Evolutionary conservation across 2,888 invertebrate species (phyloP).

Genomic region (Margaritifera margaritifera): DNA sequence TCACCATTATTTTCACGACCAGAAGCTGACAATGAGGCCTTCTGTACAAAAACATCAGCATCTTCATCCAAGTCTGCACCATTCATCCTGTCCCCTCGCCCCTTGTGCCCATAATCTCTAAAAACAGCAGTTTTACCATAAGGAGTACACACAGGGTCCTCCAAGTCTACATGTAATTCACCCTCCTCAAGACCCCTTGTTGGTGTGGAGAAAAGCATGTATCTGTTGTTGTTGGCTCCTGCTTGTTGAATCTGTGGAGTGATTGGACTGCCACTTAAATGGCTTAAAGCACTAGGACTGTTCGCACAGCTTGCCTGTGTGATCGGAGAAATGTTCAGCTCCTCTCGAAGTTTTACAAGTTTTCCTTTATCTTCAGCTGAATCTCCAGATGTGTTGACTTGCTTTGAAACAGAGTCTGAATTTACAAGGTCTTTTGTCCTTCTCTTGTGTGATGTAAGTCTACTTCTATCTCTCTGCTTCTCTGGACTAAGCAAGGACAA

Average conservation of each 20-base stretch:
- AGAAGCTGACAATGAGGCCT: too few relatives aligned
- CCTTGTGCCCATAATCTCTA: constrained; percentile 6
- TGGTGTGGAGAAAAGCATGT: constrained; percentile 46
- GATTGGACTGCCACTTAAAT: constrained; percentile 35
- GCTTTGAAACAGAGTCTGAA: too few relatives aligned
- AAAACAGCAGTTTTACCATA: constrained; percentile 34
- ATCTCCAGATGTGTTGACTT: too few relatives aligned
- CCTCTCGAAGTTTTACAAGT: constrained; percentile 9
- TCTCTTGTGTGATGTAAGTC: neutral
- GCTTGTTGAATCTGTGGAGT: constrained; percentile 21
- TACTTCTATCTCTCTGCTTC: constrained; percentile 21
- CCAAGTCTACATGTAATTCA: neutral
- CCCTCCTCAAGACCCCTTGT: constrained; percentile 24
- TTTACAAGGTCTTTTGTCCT: too few relatives aligned
- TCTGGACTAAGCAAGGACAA: constrained; percentile 58
- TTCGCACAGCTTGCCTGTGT: constrained; percentile 43
- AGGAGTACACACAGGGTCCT: constrained; percentile 25
- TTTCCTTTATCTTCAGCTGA: too few relatives aligned
- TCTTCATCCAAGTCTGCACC: too few relatives aligned
- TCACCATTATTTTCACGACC: too few relatives aligned
- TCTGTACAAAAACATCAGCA: too few relatives aligned
- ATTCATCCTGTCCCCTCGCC: too few relatives aligned
- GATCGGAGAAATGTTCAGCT: constrained; percentile 48
- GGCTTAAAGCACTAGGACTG: constrained; percentile 35
- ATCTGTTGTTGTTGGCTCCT: constrained; percentile 25